Percentiles rank a stretch among this genome's conserved stretches.
Conservation (phyloP, 2,888 invertebrate species). For the Xestia c-nigrum region DNA sequence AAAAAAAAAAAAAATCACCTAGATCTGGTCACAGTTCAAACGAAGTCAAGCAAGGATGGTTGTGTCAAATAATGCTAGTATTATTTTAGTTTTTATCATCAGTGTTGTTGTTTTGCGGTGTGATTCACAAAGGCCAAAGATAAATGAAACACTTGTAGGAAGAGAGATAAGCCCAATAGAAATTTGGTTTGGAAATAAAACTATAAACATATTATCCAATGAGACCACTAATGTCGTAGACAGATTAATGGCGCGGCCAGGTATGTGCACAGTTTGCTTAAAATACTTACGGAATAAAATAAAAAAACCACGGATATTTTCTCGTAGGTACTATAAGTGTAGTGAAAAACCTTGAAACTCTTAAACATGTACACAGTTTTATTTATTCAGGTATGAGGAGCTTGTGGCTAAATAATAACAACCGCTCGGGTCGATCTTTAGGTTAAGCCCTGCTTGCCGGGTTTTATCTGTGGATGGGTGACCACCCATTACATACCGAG, state of each 20-base stretch:
- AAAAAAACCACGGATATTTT: no score
- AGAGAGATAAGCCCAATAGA: neutral
- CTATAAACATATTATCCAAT: neutral
- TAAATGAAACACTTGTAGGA: neutral
- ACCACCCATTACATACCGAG: no score
- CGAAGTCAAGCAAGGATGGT: constrained; percentile 2
- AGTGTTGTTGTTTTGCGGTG: neutral
- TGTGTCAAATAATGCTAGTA: neutral
- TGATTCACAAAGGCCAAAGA: neutral
- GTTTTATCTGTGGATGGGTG: no score
- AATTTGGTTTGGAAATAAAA: constrained; percentile 27
- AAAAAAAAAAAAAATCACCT: no score
- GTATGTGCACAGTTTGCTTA: no score
- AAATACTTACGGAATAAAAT: no score
- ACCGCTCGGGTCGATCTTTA: no score
- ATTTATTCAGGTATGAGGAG: neutral
- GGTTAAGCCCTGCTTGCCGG: no score
- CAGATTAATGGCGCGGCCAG: neutral
- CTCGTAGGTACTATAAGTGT: no score
- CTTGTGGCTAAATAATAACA: no score
- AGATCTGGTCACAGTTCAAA: neutral
- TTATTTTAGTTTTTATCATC: constrained; percentile 4
- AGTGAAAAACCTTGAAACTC: no score
- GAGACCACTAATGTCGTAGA: constrained; percentile 1
- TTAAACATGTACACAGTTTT: neutral